Evolutionary conservation across 2,113 vertebrate species (phyloP).

Genomic region (Silurus asotus): DNA sequence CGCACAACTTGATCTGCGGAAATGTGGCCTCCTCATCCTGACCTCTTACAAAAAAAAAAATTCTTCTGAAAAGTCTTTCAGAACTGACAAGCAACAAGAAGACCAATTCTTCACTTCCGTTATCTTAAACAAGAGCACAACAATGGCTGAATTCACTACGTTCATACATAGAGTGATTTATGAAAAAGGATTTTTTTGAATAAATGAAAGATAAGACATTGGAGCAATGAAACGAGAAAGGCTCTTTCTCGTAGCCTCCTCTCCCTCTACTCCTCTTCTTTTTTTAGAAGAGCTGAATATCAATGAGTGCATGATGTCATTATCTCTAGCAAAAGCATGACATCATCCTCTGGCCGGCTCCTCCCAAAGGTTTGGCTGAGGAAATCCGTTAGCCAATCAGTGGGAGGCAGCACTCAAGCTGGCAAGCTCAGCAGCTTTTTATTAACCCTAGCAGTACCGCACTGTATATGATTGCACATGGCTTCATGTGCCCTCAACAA

Average conservation of each 20-base stretch:
- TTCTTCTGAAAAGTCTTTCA: not conserved
- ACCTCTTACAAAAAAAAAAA: not conserved
- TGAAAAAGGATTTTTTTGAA: not conserved
- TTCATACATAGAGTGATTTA: not conserved
- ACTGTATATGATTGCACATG: not conserved
- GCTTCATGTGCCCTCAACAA: not conserved
- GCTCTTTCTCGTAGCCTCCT: not conserved
- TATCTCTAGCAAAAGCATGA: conserved; percentile 57
- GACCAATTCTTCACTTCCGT: not conserved
- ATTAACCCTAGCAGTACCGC: conserved; percentile 49
- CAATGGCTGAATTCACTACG: not conserved
- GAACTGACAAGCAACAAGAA: not conserved
- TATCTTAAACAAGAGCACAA: not conserved
- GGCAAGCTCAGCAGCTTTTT: conserved; percentile 45
- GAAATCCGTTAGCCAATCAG: conserved; percentile 60
- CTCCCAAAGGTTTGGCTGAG: conserved; percentile 44
- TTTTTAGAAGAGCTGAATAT: conserved; percentile 29
- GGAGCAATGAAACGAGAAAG: not conserved
- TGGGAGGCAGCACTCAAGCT: not conserved
- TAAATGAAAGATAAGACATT: not conserved
- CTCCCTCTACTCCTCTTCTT: not conserved
- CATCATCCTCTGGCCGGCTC: conserved; percentile 54
- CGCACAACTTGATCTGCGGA: not conserved
- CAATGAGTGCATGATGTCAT: conserved; percentile 53
- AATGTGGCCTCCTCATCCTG: not conserved